These are phyloP conservation scores for Therioaphis trifolii DNA, from an alignment of 2,888 invertebrate genomes.

Conservation along the genomic window DNA sequence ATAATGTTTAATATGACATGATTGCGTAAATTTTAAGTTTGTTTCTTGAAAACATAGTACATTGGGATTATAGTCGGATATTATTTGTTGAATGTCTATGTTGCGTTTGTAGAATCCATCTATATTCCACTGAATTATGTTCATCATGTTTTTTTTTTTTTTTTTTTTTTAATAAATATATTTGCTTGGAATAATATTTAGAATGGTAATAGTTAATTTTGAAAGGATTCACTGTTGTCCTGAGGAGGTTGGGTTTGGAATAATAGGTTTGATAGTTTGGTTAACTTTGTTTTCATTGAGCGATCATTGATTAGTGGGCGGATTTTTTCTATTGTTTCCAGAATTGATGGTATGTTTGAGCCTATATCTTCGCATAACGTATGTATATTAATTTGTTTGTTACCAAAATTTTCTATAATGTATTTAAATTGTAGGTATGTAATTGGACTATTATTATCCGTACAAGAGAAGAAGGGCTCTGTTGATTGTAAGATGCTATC, in stretches of 20 bases:
- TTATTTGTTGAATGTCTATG: neutral
- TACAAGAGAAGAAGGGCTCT: neutral
- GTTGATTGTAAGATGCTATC: neutral
- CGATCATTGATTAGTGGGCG: neutral
- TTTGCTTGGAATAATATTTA: neutral
- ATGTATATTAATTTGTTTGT: neutral
- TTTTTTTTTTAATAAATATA: too few species aligned
- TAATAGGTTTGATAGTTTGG: neutral
- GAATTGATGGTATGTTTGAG: neutral
- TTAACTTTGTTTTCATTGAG: neutral
- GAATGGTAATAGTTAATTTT: neutral
- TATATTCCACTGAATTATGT: conserved; percentile 21
- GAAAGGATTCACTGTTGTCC: neutral
- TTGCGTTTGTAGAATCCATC: neutral
- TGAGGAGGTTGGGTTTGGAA: neutral
- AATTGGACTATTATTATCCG: neutral
- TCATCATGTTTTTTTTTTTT: neutral
- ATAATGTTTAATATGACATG: too few species aligned
- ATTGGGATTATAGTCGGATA: neutral
- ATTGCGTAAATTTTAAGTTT: too few species aligned
- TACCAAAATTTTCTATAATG: neutral
- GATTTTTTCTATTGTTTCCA: neutral
- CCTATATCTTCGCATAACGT: neutral
- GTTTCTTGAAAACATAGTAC: too few species aligned
- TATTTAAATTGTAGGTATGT: neutral